Evolutionary conservation across 2,888 invertebrate genomes (phyloP), one percentile per base, ranked within the genome.

Genomic region (Tricholauxania praeusta): DNA sequence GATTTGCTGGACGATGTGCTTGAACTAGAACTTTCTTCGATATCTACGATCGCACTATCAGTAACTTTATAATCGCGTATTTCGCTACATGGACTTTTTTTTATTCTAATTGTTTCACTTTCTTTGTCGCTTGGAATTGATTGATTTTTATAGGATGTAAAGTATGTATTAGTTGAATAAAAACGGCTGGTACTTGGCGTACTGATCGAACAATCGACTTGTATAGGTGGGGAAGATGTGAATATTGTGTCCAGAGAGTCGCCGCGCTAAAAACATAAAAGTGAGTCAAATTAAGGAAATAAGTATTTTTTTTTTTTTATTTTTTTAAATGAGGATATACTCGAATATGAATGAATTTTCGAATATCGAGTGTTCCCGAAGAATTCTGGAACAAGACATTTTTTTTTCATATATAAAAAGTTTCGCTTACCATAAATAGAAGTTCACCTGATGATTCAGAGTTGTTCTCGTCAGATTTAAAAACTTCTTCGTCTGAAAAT

Each of bases 161-260:
- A 22, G 17, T 73, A 77, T 69, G 76, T 78, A 62, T 79, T 79
- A 22, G 80, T 78, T 6, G 78, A 81, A 65, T 81, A 71, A 55
- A 75, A 73, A 69, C 28, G 71, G 51, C 80, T 83, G 2, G 83
- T 81, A 32, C 82, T 81, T 0, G 86, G 85, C 47, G 85, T 85
- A 67, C 80, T 76, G 62, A 82, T 83, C 60, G 80, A 79, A 12
- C 81, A 73, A 39, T 83, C 82, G 59, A 82, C 78, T 73, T 80
- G 82, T 4, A 81, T 80, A 14, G 85, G 83, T n/a, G 91, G 91
- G 15, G 91, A 91, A 67, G 90, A 90, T 62, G 91, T 90, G 77
- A 92, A 91, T 47, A 92, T 91, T 3, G 92, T 92, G 74, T 92
- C 92, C 76, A 92, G 84, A 0, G 92, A 92, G 82, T 92, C 92